phyloP scores from a whole-genome alignment of 2,113 vertebrate species.

The Sylvilagus bachmani region DNA sequence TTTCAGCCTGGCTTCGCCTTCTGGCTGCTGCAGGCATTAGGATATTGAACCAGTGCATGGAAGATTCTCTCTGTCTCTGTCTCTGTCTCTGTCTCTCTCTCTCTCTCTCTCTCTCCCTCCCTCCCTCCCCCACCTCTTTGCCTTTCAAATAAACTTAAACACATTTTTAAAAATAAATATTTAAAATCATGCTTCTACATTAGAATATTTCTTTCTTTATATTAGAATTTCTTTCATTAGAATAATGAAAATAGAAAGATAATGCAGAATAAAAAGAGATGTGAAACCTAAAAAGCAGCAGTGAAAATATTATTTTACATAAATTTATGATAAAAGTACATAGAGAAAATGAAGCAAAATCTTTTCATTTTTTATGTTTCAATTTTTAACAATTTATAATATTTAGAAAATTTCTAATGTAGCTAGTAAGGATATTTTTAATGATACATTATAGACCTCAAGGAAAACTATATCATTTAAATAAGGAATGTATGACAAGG shows the following conservation, averaged over 20 bases:
- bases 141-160: too few species aligned
- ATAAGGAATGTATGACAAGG: background rate
- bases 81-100: too few species aligned
- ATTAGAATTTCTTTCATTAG: too few species aligned
- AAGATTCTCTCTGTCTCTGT: too few species aligned
- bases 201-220: too few species aligned
- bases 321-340: background rate
- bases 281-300: background rate
- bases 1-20: too few species aligned
- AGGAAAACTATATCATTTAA: background rate
- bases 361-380: constrained; percentile 3
- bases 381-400: background rate
- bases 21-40: too few species aligned
- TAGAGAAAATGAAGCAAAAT: background rate
- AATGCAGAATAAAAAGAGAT: background rate
- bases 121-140: too few species aligned
- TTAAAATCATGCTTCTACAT: too few species aligned
- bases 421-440: background rate
- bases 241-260: background rate
- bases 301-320: background rate
- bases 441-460: background rate
- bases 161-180: too few species aligned
- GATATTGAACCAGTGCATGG: too few species aligned
- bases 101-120: too few species aligned
- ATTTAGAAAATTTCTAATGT: constrained; percentile 2